A percentile compares a stretch with the other conserved stretches of the same genome.
These are phyloP conservation scores for Bombus vancouverensis DNA, from an alignment of 1,140 invertebrate genomes.

Conservation along the genomic window DNA sequence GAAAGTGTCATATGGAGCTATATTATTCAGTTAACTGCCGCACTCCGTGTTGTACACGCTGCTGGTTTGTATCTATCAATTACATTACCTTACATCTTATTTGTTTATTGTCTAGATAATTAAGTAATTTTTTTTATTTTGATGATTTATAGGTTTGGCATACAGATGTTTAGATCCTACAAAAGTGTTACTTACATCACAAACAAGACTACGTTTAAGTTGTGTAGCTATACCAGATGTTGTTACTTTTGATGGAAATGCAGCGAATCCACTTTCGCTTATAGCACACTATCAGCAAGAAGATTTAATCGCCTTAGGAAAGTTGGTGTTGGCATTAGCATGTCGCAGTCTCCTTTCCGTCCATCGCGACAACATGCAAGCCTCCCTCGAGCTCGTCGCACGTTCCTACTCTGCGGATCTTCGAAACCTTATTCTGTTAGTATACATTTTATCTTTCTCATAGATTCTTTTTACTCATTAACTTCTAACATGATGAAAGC, in stretches of 20 bases:
- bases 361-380: conserved; percentile 91
- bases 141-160: conserved; percentile 82
- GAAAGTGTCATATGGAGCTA: conserved; percentile 97
- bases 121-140: not conserved
- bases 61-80: conserved; percentile 81
- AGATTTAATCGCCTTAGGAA: conserved; percentile 95
- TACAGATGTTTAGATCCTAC: conserved; percentile 93
- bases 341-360: conserved; percentile 95
- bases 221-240: conserved; percentile 93
- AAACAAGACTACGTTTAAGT: conserved; percentile 89
- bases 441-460: conserved; percentile 63
- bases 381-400: conserved; percentile 94
- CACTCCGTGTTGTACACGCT: conserved; percentile 94
- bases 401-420: conserved; percentile 96
- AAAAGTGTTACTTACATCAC: conserved; percentile 93
- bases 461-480: not conserved
- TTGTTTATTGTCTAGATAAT: not conserved
- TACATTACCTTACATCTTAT: conserved; percentile 1
- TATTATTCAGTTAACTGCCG: conserved; percentile 97
- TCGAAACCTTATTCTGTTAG: conserved; percentile 96
- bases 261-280: conserved; percentile 85
- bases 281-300: conserved; percentile 95
- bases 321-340: conserved; percentile 94
- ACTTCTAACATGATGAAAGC: not conserved
- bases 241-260: conserved; percentile 89